Conservation (phyloP, 2,113 vertebrate genomes). For the Sisor rabdophorus region DNA sequence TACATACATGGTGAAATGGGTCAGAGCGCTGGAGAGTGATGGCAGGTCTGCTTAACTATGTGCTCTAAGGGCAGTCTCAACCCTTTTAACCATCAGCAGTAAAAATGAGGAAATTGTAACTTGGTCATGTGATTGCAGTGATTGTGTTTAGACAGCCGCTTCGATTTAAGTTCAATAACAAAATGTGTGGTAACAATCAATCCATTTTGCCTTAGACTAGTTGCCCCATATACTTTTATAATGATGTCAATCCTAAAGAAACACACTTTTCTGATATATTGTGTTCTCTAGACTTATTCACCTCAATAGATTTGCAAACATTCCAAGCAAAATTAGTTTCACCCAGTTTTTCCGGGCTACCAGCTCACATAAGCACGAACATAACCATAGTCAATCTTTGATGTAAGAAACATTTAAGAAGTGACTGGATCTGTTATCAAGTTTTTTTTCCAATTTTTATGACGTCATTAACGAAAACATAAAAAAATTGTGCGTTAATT, state of each 20-base stretch:
- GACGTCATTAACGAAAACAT: too few species aligned
- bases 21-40: not conserved
- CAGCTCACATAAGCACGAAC: too few species aligned
- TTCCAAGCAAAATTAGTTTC: not conserved
- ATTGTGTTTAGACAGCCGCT: too few species aligned
- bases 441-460: too few species aligned
- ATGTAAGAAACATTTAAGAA: too few species aligned
- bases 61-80: not conserved
- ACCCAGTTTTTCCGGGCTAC: too few species aligned
- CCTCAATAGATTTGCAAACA: not conserved
- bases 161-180: too few species aligned
- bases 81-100: not conserved
- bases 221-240: not conserved
- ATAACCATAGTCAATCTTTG: too few species aligned
- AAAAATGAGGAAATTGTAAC: not conserved
- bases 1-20: constrained; percentile 3
- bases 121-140: not conserved
- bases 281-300: not conserved
- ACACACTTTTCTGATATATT: not conserved
- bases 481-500: too few species aligned
- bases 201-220: not conserved
- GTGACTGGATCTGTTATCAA: too few species aligned
- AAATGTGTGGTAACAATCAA: too few species aligned
- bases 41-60: not conserved
- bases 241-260: not conserved